Evolutionary conservation across 2,797 vertebrate species (phyloP).

Genomic region (Chaetodon trifasciatus): DNA sequence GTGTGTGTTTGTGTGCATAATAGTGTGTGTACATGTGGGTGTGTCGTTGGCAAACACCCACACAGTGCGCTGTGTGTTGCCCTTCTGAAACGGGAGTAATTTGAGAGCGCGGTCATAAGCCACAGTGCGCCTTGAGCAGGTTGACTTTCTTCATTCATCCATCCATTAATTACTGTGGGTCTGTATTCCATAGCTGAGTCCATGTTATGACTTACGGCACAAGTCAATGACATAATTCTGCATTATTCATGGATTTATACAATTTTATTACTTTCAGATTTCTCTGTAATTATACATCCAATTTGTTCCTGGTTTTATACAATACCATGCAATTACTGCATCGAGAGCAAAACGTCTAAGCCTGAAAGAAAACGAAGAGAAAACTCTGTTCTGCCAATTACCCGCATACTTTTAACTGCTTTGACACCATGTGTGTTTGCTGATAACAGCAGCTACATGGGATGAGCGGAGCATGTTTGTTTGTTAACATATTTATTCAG

Average conservation of each 20-base stretch:
- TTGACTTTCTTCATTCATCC: constrained; percentile 55
- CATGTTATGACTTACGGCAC: constrained; percentile 47
- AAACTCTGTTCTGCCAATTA: constrained; percentile 45
- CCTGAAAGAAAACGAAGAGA: constrained; percentile 46
- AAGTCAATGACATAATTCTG: constrained; percentile 28
- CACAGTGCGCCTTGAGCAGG: constrained; percentile 47
- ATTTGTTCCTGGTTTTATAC: constrained; percentile 52
- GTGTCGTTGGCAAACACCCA: constrained; percentile 30
- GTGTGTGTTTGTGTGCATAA: constrained; percentile 19
- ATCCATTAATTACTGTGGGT: constrained; percentile 57
- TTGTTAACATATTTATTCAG: constrained; percentile 56
- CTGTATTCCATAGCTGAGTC: constrained; percentile 34
- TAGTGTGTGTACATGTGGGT: neutral
- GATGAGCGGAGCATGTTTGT: constrained; percentile 39
- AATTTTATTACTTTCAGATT: constrained; percentile 60
- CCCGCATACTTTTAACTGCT: constrained; percentile 46
- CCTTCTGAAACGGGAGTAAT: constrained; percentile 55
- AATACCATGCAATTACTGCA: constrained; percentile 57
- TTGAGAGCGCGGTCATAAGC: constrained; percentile 55
- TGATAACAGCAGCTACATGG: constrained; percentile 60
- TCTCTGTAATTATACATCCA: constrained; percentile 47
- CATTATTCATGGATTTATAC: constrained; percentile 57
- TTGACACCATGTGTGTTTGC: constrained; percentile 50
- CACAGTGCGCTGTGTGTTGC: constrained; percentile 23
- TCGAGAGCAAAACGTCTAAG: constrained; percentile 49